Base-by-base conservation (phyloP, 1,140 invertebrate species). In the Temnothorax curvispinosus region DNA sequence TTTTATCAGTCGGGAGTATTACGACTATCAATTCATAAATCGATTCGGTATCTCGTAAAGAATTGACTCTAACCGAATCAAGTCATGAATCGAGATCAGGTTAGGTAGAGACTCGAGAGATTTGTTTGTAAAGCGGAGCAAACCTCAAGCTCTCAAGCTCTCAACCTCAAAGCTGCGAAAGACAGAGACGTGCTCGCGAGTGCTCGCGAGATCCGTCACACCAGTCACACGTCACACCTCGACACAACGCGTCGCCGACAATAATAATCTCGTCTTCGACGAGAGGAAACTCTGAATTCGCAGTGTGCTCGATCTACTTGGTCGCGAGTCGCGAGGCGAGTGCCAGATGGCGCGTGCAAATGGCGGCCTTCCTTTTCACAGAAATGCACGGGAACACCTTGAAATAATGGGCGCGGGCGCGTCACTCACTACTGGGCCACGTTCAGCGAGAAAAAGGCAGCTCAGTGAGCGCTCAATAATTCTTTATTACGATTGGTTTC, bases 331-430 rank as follows among this genome's bases (percentile, higher is more conserved):
- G 32, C 64, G 8, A 69, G 64, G 32, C 64, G 8, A 69, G 64
- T 69, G 64, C 77, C 77, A 81, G 77, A 81, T 81, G 77, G 77
- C 77, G 77, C 77, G 64, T 81, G 35, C 44, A 54, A 81, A 81
- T 81, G 77, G 77, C 77, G 47, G 21, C 8, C 15, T 52, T 52
- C 18, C 21, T 50, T 15, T 13, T 1, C 54, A 32, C 41, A 8
- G 35, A 41, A 41, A 56, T 56, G 18, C 52, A n/a, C n/a, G n/a
- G 52, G 7, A 56, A 56, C 52, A 56, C 52, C 18, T 21, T 6
- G 52, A 56, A 56, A 56, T 41, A 41, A 27, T 27, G 27, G 27
- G 27, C 27, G 27, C 27, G 27, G 27, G 27, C 27, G 27, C 27
- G 27, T 27, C 27, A 21, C 21, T 27, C 27, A 27, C 27, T 27